Evolutionary conservation across 2,113 vertebrate genomes (phyloP), one percentile per base, ranked within the genome.

Genomic region (Arvicanthis niloticus): DNA sequence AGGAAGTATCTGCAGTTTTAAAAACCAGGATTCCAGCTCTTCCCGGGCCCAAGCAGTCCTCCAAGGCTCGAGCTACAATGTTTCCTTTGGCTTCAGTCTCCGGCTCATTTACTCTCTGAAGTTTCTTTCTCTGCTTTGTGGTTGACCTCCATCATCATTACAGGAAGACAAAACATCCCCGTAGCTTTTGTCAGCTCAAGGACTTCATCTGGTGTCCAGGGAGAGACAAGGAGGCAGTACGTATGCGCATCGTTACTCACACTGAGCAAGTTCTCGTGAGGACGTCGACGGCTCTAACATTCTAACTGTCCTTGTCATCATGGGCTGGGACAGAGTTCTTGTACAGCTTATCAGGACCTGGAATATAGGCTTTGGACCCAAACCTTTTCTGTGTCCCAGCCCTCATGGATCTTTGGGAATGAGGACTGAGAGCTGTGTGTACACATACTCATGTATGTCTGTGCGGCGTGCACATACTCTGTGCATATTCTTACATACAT

Each of bases 31-130:
- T 34, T 3, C 11, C 2, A 22, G 29, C 29, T 31, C 10, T 16
- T 2, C 45, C 5, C 24, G 5, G 31, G 68, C 37, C 37, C 0
- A 5, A 37, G 51, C 0, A 17, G 22, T 4, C 12, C 2, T 56
- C 3, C 4, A 24, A 34, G 65, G 24, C 10, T 4, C 24, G 12
- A 26, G 7, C 29, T 24, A 19, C 8, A 7, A 37, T 3, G 0
- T 34, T 26, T 13, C 31, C 60, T 72, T 68, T 13, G 51, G 26
- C 45, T 84, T 19, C 29, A 60, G 15, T 21, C 16, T 88, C 19
- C 24, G 45, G 51, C 29, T 68, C 60, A 78, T 95, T 45, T 58
- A 51, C 2, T 76, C 93, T 67, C 77, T 65, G 29, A 78, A 84
- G 72, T 73, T 42, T 42, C 65, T 73, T 26, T 26, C 45, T 13